phyloP scores from a whole-genome alignment of 1,140 invertebrate genomes.

The Dendrolimus kikuchii region DNA sequence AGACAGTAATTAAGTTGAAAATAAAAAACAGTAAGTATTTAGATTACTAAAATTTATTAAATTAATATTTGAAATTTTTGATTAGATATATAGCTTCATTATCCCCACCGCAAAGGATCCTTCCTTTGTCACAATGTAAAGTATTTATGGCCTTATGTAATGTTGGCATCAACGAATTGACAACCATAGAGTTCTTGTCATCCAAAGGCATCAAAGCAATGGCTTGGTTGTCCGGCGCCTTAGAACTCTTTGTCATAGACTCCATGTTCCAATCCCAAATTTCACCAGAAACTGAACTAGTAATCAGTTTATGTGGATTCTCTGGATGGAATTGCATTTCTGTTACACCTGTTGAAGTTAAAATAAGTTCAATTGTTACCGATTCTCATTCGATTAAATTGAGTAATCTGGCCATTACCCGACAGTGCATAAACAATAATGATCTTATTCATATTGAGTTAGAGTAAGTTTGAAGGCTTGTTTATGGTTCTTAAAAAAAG shows the following conservation, averaged over 20 bases:
- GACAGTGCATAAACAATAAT: too few relatives aligned
- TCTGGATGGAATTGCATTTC: constrained; percentile 90
- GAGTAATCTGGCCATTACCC: too few relatives aligned
- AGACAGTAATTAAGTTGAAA: background rate
- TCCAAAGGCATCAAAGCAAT: constrained; percentile 75
- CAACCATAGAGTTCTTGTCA: constrained; percentile 79
- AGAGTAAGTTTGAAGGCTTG: too few relatives aligned
- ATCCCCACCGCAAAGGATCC: constrained; percentile 85
- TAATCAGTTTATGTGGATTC: constrained; percentile 87
- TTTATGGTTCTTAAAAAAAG: too few relatives aligned
- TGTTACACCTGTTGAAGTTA: constrained; percentile 71
- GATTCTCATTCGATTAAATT: too few relatives aligned
- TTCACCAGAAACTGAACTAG: constrained; percentile 84
- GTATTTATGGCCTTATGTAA: constrained; percentile 85
- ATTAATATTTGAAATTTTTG: constrained; percentile 74
- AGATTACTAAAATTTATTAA: background rate
- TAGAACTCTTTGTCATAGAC: constrained; percentile 49
- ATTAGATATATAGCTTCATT: constrained; percentile 87
- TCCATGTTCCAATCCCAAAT: constrained; percentile 88
- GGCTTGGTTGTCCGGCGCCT: constrained; percentile 73
- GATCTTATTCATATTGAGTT: too few relatives aligned
- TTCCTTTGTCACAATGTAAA: constrained; percentile 81
- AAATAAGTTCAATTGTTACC: too few relatives aligned
- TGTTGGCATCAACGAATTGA: constrained; percentile 79
- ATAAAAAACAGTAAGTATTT: background rate